Percentiles rank a stretch among this genome's conserved stretches.
These are phyloP conservation scores for Xanthorhoe designata DNA, from an alignment of 2,888 invertebrate species.

Conservation along the genomic window DNA sequence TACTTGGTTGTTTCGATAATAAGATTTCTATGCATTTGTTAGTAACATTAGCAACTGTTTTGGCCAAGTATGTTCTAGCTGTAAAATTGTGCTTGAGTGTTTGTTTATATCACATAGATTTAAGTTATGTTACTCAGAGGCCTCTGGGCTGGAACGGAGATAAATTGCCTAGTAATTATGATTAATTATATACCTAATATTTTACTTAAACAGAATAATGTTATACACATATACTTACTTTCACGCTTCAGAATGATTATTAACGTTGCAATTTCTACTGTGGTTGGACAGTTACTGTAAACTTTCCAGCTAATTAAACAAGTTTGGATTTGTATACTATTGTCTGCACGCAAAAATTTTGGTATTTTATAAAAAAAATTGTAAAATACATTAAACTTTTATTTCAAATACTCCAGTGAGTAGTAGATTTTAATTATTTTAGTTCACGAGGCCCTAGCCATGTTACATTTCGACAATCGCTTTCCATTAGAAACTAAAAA, in stretches of 20 bases:
- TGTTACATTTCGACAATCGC: no score
- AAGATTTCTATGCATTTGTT: conserved; percentile 33
- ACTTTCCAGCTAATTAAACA: conserved; percentile 48
- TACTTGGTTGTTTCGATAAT: conserved; percentile 28
- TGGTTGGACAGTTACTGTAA: conserved; percentile 32
- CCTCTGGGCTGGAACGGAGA: conserved; percentile 29
- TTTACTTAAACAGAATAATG: conserved; percentile 40
- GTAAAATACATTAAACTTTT: conserved; percentile 29
- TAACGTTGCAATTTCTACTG: conserved; percentile 40
- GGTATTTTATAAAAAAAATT: conserved; percentile 71
- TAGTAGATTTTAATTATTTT: no score
- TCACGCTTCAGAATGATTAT: conserved; percentile 44
- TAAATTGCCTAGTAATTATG: conserved; percentile 40
- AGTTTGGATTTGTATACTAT: conserved; percentile 61
- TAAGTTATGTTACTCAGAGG: conserved; percentile 59
- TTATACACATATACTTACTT: conserved; percentile 41
- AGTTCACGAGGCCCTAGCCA: no score
- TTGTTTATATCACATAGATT: conserved; percentile 62
- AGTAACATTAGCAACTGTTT: conserved; percentile 35
- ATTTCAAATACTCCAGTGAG: conserved; percentile 6
- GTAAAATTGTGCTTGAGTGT: conserved; percentile 64
- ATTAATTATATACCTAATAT: conserved; percentile 38
- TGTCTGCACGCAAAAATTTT: conserved; percentile 67
- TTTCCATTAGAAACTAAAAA: no score
- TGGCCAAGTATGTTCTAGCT: conserved; percentile 32